Evolutionary conservation across 2,797 vertebrate genomes (phyloP).

Genomic region (Sebastes steindachneri): DNA sequence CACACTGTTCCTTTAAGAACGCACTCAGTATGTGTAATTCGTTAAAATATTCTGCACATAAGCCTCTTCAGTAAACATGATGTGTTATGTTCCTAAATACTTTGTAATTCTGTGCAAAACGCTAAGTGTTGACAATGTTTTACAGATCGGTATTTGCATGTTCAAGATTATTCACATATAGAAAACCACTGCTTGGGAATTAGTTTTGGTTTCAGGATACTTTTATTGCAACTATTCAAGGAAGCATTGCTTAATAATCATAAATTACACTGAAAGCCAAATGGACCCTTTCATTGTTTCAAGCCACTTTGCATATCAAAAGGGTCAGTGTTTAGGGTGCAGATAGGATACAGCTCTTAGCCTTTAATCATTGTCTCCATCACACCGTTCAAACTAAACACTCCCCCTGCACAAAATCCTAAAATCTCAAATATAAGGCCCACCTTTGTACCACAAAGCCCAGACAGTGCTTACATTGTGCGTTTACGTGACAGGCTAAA

Average conservation of each 20-base stretch:
- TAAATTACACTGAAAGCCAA: conserved; percentile 31
- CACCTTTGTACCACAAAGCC: conserved; percentile 44
- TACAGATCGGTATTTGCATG: not conserved
- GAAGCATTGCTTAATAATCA: conserved; percentile 44
- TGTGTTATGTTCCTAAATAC: not conserved
- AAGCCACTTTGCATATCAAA: conserved; percentile 41
- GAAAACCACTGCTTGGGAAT: not conserved
- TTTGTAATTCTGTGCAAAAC: not conserved
- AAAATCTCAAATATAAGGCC: conserved; percentile 61
- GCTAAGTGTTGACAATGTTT: not conserved
- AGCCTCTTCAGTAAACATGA: not conserved
- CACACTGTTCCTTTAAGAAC: not conserved
- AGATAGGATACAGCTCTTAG: not conserved
- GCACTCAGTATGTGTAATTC: not conserved
- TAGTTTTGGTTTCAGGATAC: conserved; percentile 1
- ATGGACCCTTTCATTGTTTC: conserved; percentile 19
- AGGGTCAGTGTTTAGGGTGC: conserved; percentile 17
- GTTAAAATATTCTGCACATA: not conserved
- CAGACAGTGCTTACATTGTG: conserved; percentile 69
- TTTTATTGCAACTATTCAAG: conserved; percentile 59
- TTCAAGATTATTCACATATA: not conserved
- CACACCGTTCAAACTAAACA: conserved; percentile 6
- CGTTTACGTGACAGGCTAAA: conserved; percentile 76
- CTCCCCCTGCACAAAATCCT: not conserved
- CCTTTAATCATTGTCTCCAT: conserved; percentile 2